Evolutionary conservation across 2,113 vertebrate genomes (phyloP), one percentile per base, ranked within the genome.

Genomic region (Ia io): DNA sequence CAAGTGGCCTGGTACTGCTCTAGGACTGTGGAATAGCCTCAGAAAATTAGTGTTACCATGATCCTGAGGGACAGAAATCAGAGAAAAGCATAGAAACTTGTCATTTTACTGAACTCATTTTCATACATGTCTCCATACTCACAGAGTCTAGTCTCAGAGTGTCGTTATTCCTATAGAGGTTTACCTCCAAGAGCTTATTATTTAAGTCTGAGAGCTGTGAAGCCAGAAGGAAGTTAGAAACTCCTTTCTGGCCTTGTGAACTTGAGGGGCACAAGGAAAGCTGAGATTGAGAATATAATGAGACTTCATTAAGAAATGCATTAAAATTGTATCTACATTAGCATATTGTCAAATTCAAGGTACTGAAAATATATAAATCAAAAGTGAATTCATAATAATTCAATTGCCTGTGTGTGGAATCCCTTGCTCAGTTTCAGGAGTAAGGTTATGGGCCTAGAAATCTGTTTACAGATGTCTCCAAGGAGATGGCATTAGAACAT

Each of bases 311-410:
- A 69, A 61, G 84, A 88, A 47, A 67, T 67, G 35, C 17, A 59
- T 35, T 86, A 65, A 77, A 25, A 61, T 40, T 88, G 76, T 78
- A 94, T 42, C 20, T 93, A 42, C 1, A 79, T 95, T 91, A 74
- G 28, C 53, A 91, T 79, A 49, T 7, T 79, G 1, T 59, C 65
- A 79, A 91, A 88, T 67, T 35, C 53, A 70, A 71, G 56, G 17
- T 56, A 83, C 59, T 67, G 76, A 63, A 97, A 85, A 74, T 85
- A 77, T 71, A 76, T 74, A 78, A 92, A 85, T 90, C 69, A 79
- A 95, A 93, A 80, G 14, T 71, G 37, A 91, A 90, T 88, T 91
- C 20, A 42, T 37, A 65, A 23, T 87, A 91, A 82, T 71, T 40
- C 70, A 91, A 91, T 61, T 87, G 40, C 88, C 51, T 93, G 6